Evolutionary conservation across 2,113 vertebrate genomes (phyloP).

Genomic region (Ascaphus truei): DNA sequence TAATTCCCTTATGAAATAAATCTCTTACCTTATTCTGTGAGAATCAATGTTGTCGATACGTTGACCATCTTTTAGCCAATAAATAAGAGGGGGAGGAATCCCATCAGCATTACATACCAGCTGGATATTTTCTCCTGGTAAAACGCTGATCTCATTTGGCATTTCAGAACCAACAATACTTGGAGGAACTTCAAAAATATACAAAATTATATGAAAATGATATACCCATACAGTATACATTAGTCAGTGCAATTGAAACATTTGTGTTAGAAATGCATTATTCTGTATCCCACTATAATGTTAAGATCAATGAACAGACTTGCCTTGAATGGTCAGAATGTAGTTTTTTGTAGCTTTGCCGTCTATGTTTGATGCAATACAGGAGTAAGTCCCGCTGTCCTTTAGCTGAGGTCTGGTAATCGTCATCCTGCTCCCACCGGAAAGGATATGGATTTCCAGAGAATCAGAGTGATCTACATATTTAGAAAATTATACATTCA

Average conservation of each 20-base stretch:
- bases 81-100: slow-evolving; percentile 70
- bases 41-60: slow-evolving; percentile 47
- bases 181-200: slow-evolving; percentile 76
- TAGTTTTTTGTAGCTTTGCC: slow-evolving; percentile 84
- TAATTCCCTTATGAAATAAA: too few relatives aligned
- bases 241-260: neutral
- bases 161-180: slow-evolving; percentile 81
- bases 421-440: slow-evolving; percentile 87
- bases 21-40: slow-evolving; percentile 67
- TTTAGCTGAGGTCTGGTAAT: slow-evolving; percentile 78
- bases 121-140: slow-evolving; percentile 77
- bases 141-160: slow-evolving; percentile 75
- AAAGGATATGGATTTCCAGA: slow-evolving; percentile 85
- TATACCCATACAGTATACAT: too few relatives aligned
- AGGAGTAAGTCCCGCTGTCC: slow-evolving; percentile 80
- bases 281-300: neutral
- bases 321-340: slow-evolving; percentile 83
- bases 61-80: slow-evolving; percentile 89
- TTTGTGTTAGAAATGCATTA: neutral
- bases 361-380: slow-evolving; percentile 84
- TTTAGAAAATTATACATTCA: neutral
- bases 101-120: slow-evolving; percentile 77
- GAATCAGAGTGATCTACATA: slow-evolving; percentile 77
- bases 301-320: neutral
- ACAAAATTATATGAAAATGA: neutral